Evolutionary conservation across 2,797 vertebrate species (phyloP).

Genomic region (Coregonus suidteri): DNA sequence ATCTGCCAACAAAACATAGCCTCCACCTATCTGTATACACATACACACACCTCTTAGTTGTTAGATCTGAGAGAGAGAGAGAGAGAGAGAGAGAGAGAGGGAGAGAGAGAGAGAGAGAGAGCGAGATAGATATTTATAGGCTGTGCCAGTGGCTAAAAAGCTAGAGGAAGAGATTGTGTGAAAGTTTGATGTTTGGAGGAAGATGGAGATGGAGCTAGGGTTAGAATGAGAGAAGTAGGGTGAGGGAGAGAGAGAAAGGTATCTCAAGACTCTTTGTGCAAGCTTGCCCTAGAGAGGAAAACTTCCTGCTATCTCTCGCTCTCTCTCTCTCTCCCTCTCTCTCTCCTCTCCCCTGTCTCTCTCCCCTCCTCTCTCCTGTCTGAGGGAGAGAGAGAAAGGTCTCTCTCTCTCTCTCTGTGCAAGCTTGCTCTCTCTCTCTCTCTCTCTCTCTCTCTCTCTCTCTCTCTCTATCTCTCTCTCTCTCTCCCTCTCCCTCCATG

Average conservation of each 20-base stretch:
- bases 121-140: conserved; percentile 21
- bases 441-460: fast-evolving
- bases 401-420: too few relatives aligned
- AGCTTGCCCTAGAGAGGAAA: too few relatives aligned
- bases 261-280: conserved; percentile 52
- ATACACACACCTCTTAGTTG: not conserved
- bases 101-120: conserved; percentile 36
- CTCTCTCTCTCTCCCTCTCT: too few relatives aligned
- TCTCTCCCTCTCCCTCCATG: too few relatives aligned
- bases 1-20: conserved; percentile 9
- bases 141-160: conserved; percentile 49
- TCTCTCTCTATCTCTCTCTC: fast-evolving
- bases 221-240: conserved; percentile 44
- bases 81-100: conserved; percentile 22
- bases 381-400: too few relatives aligned
- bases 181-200: conserved; percentile 1
- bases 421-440: too few relatives aligned
- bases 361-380: too few relatives aligned
- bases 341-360: too few relatives aligned
- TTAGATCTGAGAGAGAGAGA: not conserved
- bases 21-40: conserved; percentile 30
- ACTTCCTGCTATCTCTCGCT: too few relatives aligned
- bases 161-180: conserved; percentile 41
- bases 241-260: too few relatives aligned
- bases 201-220: conserved; percentile 50